Percentiles rank a stretch among this genome's conserved stretches.
These are phyloP conservation scores for Pseudomyrmex concolor DNA, from an alignment of 1,140 invertebrate genomes.

Conservation along the genomic window DNA sequence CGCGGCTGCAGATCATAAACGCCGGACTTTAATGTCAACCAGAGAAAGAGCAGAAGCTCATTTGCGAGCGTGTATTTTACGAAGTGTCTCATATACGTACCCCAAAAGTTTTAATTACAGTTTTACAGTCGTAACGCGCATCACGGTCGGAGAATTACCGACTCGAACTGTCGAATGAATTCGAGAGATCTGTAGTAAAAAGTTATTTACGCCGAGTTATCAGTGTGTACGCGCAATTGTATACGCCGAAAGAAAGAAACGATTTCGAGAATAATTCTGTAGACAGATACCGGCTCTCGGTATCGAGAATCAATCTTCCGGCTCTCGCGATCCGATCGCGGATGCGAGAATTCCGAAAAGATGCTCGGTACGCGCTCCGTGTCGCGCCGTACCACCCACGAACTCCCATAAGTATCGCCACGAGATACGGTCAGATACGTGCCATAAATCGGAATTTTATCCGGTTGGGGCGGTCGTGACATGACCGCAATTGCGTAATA, in stretches of 20 bases:
- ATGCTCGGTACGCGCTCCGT: slow-evolving; percentile 71
- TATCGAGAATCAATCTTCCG: slow-evolving; percentile 65
- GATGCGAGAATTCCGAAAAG: slow-evolving; percentile 78
- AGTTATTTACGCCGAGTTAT: too few relatives aligned
- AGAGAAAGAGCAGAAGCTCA: slow-evolving; percentile 54
- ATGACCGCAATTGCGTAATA: slow-evolving; percentile 76
- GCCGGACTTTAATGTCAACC: slow-evolving; percentile 60
- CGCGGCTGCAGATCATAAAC: slow-evolving; percentile 58
- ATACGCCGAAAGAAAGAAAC: not conserved
- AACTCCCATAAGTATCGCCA: slow-evolving; percentile 82
- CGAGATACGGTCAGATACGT: slow-evolving; percentile 72
- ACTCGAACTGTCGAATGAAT: too few relatives aligned
- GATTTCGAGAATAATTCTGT: slow-evolving; percentile 7
- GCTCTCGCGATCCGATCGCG: slow-evolving; percentile 25
- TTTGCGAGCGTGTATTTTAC: slow-evolving; percentile 31
- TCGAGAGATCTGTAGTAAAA: too few relatives aligned
- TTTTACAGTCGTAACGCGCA: too few relatives aligned
- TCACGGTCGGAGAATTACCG: too few relatives aligned
- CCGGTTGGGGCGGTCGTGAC: slow-evolving; percentile 64
- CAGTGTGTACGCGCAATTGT: not conserved
- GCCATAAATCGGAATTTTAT: slow-evolving; percentile 85
- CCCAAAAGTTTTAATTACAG: too few relatives aligned
- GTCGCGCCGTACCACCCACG: slow-evolving; percentile 82
- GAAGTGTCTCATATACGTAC: too few relatives aligned
- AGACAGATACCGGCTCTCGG: slow-evolving; percentile 29